Conservation (phyloP, 2,113 vertebrate species). For the Nothoprocta perdicaria region DNA sequence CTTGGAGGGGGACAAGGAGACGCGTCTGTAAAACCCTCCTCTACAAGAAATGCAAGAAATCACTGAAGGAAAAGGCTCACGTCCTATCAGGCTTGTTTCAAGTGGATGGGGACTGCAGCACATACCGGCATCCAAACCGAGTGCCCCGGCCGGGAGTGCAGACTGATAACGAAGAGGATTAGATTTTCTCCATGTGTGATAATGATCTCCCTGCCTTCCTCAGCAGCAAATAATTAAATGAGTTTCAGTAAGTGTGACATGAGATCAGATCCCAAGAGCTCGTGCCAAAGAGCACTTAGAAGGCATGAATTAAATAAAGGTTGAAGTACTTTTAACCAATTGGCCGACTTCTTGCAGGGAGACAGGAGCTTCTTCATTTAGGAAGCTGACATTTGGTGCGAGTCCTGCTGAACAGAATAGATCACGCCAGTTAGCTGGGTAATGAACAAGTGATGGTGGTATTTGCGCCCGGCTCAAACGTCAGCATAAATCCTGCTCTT, state of each 20-base stretch:
- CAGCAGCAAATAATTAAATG: constrained; percentile 63
- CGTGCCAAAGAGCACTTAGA: constrained; percentile 64
- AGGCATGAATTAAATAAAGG: constrained; percentile 71
- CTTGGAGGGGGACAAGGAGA: not conserved
- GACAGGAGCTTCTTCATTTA: constrained; percentile 61
- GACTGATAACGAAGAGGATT: constrained; percentile 34
- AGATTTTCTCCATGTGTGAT: constrained; percentile 33
- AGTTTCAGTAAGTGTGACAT: constrained; percentile 58
- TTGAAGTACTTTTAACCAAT: constrained; percentile 68
- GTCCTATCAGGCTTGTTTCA: not conserved
- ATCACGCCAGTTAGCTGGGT: constrained; percentile 61
- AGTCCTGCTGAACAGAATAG: constrained; percentile 66
- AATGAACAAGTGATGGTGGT: constrained; percentile 68
- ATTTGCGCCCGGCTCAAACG: constrained; percentile 55
- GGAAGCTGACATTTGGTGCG: constrained; percentile 65
- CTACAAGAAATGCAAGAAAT: not conserved
- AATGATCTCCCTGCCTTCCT: constrained; percentile 50
- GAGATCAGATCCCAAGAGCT: constrained; percentile 67
- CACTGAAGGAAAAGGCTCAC: not conserved
- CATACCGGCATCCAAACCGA: not conserved
- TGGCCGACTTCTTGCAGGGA: not conserved
- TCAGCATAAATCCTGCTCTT: constrained; percentile 63
- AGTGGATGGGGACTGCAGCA: not conserved
- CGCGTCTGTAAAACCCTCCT: not conserved
- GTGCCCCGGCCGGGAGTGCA: not conserved